These are phyloP conservation scores for Saccostrea glomerata DNA, from an alignment of 1,140 invertebrate species.

Conservation along the genomic window DNA sequence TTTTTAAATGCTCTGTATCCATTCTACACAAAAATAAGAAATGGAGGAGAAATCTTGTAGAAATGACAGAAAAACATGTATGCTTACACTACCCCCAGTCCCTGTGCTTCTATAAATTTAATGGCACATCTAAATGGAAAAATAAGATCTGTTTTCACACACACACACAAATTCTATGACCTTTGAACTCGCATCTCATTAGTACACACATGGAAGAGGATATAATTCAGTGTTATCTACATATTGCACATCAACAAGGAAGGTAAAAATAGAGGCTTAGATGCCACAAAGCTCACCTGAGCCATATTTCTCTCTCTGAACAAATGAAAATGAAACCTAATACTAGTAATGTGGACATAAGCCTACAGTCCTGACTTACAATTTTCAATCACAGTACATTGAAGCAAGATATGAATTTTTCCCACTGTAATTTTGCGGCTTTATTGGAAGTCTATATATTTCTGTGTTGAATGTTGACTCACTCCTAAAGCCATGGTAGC, in stretches of 20 bases:
- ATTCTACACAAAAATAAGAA: no score
- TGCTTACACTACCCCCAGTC: neutral
- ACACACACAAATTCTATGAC: neutral
- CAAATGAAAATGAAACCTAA: no score
- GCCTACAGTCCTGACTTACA: no score
- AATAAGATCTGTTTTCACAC: neutral
- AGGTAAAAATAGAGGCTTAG: neutral
- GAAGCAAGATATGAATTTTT: neutral
- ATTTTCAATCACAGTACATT: neutral
- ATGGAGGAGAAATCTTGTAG: neutral
- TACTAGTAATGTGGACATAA: no score
- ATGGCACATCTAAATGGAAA: neutral
- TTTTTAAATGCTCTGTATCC: no score
- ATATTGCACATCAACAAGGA: constrained; percentile 28
- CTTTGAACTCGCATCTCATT: neutral
- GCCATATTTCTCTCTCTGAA: no score
- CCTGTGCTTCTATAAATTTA: neutral
- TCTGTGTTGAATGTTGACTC: no score
- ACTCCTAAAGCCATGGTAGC: no score
- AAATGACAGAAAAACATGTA: neutral
- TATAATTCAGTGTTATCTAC: neutral
- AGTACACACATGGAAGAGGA: neutral
- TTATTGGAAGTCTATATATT: no score
- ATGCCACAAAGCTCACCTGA: no score
- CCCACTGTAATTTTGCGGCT: no score